Base-by-base conservation (phyloP, 2,888 invertebrate species). In the Hybos culiciformis region DNA sequence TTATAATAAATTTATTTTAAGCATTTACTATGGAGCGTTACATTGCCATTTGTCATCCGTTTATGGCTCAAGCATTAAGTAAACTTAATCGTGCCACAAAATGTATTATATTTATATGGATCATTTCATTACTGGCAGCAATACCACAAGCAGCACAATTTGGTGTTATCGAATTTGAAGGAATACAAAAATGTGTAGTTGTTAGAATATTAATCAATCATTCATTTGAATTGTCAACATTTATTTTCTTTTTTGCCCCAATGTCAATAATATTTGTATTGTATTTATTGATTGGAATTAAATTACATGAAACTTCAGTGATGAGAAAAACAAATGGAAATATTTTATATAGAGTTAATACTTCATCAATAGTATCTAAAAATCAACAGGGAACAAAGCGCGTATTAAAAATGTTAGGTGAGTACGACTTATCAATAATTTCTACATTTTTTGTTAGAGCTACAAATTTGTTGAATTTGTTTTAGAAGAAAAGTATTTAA, bases 161-260 rank as follows among this genome's bases (percentile, higher is more conserved):
- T 54, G 85, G 86, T 4, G 72, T 90, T 12, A 44, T 54, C 9
- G 53, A 48, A 40, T 50, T 49, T 12, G 51, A 49, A 6, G 63
- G 60, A 3, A 48, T 63, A 3, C 59, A 60, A 36, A 58, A 56
- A 39, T 66, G 66, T 44, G 52, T 51, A 2, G 60, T 63, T 11
- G 60, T 64, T 11, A 56, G 62, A 5, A 59, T 63, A 7, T 62
- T 71, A 3, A 53, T 72, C 2, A 49, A 63, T 19, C 71, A 74
- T 52, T 71, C 73, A 1, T 75, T 75, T 54, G 70, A 72, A 48
- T 52, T 74, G n/a, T 73, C 75, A 15, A 77, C 80, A 0, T 75
- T 81, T 55, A 67, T 88, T 52, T 86, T 90, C 64, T 91, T 91
- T 62, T 77, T 86, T 41, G 75, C 80, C n/a, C 90, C 90, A 4